Evolutionary conservation across 2,797 vertebrate genomes (phyloP), one percentile per base, ranked within the genome.

Genomic region (Taenioides sp.): DNA sequence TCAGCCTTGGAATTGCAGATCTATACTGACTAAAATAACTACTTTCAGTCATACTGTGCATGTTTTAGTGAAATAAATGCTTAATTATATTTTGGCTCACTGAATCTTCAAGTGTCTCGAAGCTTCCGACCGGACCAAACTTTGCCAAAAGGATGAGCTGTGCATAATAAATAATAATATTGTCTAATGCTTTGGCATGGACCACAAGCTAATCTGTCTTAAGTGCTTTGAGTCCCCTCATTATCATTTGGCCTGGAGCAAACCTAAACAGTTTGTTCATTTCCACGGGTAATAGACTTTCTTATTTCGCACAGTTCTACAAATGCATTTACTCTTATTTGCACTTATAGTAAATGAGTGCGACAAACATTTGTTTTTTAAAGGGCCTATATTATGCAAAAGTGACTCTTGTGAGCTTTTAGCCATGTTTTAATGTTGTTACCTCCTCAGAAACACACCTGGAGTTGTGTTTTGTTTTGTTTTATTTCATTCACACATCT

Each of bases 141-240:
- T 14, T 16, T 63, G 61, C 34, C 61, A 43, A 63, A 63, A 63
- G 34, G 34, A 43, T n/a, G 34, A 63, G 20, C 12, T 14, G 61
- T n/a, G 5, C 61, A 43, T 63, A 23, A 63, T 63, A n/a, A 63
- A 63, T 63, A 37, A 62, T 31, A 63, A 14, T 23, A 37, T n/a
- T 43, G 59, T 61, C 10, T 37, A 61, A 61, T 43, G 22, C 40
- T 65, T 47, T 65, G 63, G 40, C 63, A 47, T 16, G 63, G 37
- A 49, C 40, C 12, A 65, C 40, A 47, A 14, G 11, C 31, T 22
- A 63, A 47, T 65, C 63, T 25, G 63, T 65, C 23, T 49, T 65
- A 65, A 65, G 63, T 65, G 63, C 63, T 49, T 23, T 25, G 62
- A 64, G 62, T 64, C 22, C n/a, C 37, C 37, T 43, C 62, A 17